Base-by-base conservation (phyloP, 2,797 vertebrate genomes). In the Alectoris magna region DNA sequence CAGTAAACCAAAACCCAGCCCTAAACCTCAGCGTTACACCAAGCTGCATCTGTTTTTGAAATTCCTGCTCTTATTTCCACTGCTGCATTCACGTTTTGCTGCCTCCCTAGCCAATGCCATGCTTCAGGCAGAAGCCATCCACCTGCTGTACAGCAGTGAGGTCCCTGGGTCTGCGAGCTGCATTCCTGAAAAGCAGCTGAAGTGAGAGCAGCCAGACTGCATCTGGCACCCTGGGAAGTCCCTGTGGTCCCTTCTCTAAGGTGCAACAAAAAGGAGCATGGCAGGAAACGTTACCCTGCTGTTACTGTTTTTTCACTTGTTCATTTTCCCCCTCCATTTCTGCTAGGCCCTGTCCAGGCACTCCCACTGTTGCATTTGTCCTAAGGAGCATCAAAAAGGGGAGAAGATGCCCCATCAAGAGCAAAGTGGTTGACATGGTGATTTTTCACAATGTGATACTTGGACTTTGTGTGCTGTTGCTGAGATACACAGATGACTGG, bases 161-260 rank as follows among this genome's bases (percentile, higher is more conserved):
- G 58, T 84, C 60, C 56, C 62, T 36, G 48, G 36, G 77, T 86
- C 84, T 41, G 70, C 44, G 78, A 95, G 95, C 60, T 84, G 66
- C 49, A 4, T 56, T 88, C 70, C 77, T 87, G 63, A 49, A 84
- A 60, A 93, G 72, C 59, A 72, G 6, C 67, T 24, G 24, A 53
- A 68, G 69, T 31, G 84, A 58, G 18, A 88, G 85, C 91, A 92
- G 80, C 67, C 51, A 34, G 4, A 24, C 31, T 14, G 56, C 44
- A 41, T 3, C 78, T 60, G 75, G 74, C 51, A 76, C 70, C 13
- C 2, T 12, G 15, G 36, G 11, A n/a, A 13, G 34, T 22, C 91
- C n/a, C 77, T 77, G 69, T 46, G 38, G 71, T 31, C 74, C 44
- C 51, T 88, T 66, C 51, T n/a, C 23, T 34, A 31, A 79, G 41